Conservation (phyloP, 2,888 invertebrate species). For the Hypercompe scribonia region DNA sequence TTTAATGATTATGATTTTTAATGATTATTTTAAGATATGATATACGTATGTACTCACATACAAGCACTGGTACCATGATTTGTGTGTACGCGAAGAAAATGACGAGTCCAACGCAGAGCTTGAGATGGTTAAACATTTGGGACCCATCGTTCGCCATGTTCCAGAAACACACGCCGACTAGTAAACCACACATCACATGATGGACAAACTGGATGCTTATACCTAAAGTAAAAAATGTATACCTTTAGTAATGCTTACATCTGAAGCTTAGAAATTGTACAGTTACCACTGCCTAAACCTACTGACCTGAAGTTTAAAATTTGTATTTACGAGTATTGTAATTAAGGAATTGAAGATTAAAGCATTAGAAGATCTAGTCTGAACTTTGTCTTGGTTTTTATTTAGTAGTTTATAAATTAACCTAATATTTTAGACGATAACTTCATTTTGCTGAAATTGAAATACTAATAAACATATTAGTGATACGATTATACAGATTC, state of each 20-base stretch:
- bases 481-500: not conserved
- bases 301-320: not conserved
- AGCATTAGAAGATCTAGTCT: not conserved
- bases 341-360: not conserved
- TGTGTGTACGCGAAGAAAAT: conserved; percentile 90
- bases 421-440: not conserved
- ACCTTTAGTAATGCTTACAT: not conserved
- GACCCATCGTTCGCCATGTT: conserved; percentile 88
- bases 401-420: no score
- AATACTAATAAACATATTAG: not conserved
- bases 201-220: conserved; percentile 88
- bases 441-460: not conserved
- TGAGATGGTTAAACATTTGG: conserved; percentile 90
- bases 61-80: conserved; percentile 89
- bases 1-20: no score
- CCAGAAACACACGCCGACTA: conserved; percentile 87
- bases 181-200: conserved; percentile 87
- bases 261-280: not conserved
- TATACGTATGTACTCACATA: conserved; percentile 85
- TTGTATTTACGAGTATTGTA: not conserved
- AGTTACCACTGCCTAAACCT: not conserved
- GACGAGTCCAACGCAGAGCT: conserved; percentile 88
- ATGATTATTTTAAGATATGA: no score
- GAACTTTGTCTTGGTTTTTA: not conserved
- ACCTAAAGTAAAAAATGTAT: conserved; percentile 62